Evolutionary conservation across 2,797 vertebrate genomes (phyloP), one percentile per base, ranked within the genome.

Genomic region (Liparis tanakae): DNA sequence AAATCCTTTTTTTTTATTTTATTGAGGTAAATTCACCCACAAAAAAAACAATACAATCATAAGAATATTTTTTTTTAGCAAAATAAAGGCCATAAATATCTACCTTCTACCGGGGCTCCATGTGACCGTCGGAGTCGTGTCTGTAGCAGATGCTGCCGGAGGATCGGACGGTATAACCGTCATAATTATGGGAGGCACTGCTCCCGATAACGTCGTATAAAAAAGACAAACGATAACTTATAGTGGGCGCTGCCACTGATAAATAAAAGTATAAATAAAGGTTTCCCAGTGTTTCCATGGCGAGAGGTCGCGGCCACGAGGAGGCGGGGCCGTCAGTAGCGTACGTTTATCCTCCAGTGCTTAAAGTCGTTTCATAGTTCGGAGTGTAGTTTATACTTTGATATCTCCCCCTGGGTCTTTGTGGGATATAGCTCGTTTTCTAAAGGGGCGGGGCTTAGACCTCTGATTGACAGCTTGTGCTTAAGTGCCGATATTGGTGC

Each of bases 101-200:
- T 6, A 57, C 39, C 12, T 43, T 12, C 69, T 12, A 25, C 17
- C 22, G 2, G 20, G 59, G 74, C 61, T 72, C 67, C 63, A 62
- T 84, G 91, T 86, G 64, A 65, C 88, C 76, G 85, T 87, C 80
- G 87, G 87, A 84, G 89, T 80, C 1, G 44, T 93, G 93, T 94
- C 64, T 94, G 90, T 97, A 98, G 98, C 97, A 99, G 98, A 99
- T 99, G 96, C 98, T 99, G 97, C 98, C 93, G 92, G 94, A 93
- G 91, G 93, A 95, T 95, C 80, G 94, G 96, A 99, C 98, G 96
- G 97, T 99, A 99, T 98, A 98, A 99, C 98, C 92, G 97, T 97
- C 97, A 96, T 96, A 97, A 99, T 98, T 99, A 98, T 99, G 98
- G 97, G 98, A 99, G 98, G 92, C 98, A 98, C 97, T 98, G 98